Conservation (phyloP, 2,797 vertebrate genomes). For the Synanceia verrucosa region DNA sequence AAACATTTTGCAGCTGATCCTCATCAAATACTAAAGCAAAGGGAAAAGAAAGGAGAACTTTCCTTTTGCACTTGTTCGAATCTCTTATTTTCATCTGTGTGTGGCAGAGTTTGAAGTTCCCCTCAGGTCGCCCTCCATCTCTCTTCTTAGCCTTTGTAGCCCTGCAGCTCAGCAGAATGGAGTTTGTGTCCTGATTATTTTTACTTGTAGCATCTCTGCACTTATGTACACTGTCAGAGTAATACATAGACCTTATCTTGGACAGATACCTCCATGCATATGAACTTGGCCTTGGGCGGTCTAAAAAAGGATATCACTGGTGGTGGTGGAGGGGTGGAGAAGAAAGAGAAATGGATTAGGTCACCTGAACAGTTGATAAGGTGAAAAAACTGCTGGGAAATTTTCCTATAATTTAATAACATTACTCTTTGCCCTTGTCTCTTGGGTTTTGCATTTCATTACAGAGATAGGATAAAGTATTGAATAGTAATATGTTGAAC, state of each 20-base stretch:
- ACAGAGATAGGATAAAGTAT: conserved; percentile 53
- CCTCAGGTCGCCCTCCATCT: conserved; percentile 26
- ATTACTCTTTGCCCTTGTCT: conserved; percentile 57
- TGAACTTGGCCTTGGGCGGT: conserved; percentile 54
- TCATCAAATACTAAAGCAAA: conserved; percentile 42
- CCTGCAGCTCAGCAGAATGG: conserved; percentile 50
- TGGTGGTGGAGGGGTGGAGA: conserved; percentile 4
- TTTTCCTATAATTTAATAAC: conserved; percentile 60
- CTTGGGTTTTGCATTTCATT: conserved; percentile 65
- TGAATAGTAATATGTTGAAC: conserved; percentile 53
- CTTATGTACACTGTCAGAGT: conserved; percentile 47
- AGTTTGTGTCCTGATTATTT: conserved; percentile 59
- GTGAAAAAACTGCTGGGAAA: conserved; percentile 26
- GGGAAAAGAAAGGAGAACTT: conserved; percentile 36
- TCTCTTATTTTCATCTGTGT: conserved; percentile 39
- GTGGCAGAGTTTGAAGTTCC: conserved; percentile 45
- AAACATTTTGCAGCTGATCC: conserved; percentile 67
- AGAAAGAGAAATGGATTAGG: conserved; percentile 42
- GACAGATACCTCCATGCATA: conserved; percentile 63
- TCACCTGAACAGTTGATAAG: conserved; percentile 56
- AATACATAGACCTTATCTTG: conserved; percentile 63
- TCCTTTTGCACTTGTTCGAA: conserved; percentile 17
- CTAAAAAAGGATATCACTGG: conserved; percentile 38
- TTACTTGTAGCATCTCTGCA: conserved; percentile 53
- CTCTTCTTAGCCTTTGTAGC: conserved; percentile 37